Evolutionary conservation across 2,888 invertebrate species (phyloP).

Genomic region (Dryobotodes eremita): DNA sequence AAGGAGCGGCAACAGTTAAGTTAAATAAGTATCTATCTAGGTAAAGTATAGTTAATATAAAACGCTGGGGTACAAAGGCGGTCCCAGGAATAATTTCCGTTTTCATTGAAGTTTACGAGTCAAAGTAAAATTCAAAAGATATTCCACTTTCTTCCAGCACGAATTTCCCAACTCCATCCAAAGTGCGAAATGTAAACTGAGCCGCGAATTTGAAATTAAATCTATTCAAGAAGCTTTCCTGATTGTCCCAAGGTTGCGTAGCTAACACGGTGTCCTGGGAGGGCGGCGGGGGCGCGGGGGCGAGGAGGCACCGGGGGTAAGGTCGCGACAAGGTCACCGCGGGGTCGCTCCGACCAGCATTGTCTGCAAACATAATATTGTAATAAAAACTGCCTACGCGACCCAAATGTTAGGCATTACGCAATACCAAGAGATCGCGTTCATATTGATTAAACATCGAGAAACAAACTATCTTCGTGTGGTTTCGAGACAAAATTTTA

Average conservation of each 20-base stretch:
- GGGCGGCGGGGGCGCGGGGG: slow-evolving; percentile 67
- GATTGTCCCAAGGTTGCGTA: slow-evolving; percentile 81
- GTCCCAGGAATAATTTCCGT: slow-evolving; percentile 15
- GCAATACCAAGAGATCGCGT: slow-evolving; percentile 61
- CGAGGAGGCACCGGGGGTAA: slow-evolving; percentile 71
- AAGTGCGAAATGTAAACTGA: slow-evolving; percentile 60
- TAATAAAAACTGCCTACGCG: slow-evolving; percentile 72
- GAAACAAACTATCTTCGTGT: slow-evolving; percentile 28
- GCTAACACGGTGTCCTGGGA: slow-evolving; percentile 80
- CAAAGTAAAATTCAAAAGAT: slow-evolving; percentile 30
- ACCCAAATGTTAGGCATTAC: slow-evolving; percentile 68
- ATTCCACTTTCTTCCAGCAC: slow-evolving; percentile 11
- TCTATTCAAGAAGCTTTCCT: slow-evolving; percentile 77
- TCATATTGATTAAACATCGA: slow-evolving; percentile 62
- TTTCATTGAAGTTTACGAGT: slow-evolving; percentile 5
- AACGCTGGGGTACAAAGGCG: not conserved
- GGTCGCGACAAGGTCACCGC: slow-evolving; percentile 83
- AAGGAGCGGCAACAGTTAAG: not conserved
- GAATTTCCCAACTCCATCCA: slow-evolving; percentile 33
- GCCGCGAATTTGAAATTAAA: slow-evolving; percentile 74
- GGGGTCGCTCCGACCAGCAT: slow-evolving; percentile 76
- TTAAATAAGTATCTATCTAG: not conserved
- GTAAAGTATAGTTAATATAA: not conserved
- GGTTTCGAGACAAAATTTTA: slow-evolving; percentile 16
- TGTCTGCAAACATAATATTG: slow-evolving; percentile 77